Base-by-base conservation (phyloP, 2,888 invertebrate species). In the Azorinus chamasolen region DNA sequence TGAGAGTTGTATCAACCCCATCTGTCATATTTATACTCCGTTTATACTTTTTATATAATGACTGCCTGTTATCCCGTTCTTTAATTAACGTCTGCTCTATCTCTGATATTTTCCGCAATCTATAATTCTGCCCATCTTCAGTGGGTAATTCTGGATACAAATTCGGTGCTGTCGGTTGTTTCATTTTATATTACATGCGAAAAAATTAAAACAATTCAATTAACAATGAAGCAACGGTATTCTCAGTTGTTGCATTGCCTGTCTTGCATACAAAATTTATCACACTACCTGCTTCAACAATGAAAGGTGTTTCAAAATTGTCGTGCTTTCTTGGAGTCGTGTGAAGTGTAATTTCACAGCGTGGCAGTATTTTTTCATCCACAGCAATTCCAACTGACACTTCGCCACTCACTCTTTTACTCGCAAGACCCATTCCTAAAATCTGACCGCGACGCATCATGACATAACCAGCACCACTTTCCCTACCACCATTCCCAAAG, bases 101-200 rank as follows among this genome's bases (percentile, higher is more conserved):
- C 46, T 74, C 74, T 53, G 68, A 53, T 63, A 74, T 74, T 43
- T 68, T 74, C 48, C 64, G 63, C 63, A 74, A 63, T 68, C 73
- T 70, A 73, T 73, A 73, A 73, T 73, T 73, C 48, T 73, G 65
- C 32, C 64, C 72, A 59, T 73, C 66, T 57, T 74, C 66, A 72
- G 32, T 43, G 45, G 63, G 45, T 24, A 64, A 64, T 6, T 45
- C 64, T 6, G 71, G 66, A 62, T 74, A 74, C 18, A 64, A 43
- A 59, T 20, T 32, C 48, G 65, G 72, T 20, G 73, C 66, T 50
- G 73, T 61, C 12, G 62, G 73, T 51, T 66, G 66, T 48, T 68
- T 74, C 66, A 66, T 66, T n/a, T n/a, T n/a, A n/a, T n/a, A n/a
- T n/a, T n/a, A n/a, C n/a, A n/a, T n/a, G n/a, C n/a, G n/a, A n/a